Evolutionary conservation across 2,113 vertebrate species (phyloP), one percentile per base, ranked within the genome.

Genomic region (Chlorodrepanis virens): DNA sequence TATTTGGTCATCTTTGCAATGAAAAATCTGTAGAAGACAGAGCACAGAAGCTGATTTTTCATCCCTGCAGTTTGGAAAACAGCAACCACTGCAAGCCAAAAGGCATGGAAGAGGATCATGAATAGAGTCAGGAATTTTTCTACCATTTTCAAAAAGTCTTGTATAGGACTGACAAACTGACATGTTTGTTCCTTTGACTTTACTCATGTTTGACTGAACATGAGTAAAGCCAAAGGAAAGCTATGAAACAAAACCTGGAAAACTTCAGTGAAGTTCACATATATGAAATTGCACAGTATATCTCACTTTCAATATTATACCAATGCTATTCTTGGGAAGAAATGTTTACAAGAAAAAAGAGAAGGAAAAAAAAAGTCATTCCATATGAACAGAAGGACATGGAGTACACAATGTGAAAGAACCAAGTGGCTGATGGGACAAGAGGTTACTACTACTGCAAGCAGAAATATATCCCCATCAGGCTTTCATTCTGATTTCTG

Each of bases 221-320:
- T 29, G 12, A 35, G 22, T 83, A 74, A 93, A 75, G 64, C 33
- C 56, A 68, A 69, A 65, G 42, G 54, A 91, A 83, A 90, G 39
- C 37, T 35, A 61, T 80, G 75, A 97, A 64, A 91, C 25, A 69
- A 89, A 96, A 93, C 20, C 39, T 84, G 68, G 63, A 91, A 91
- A 94, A 86, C 59, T 65, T n/a, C 33, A 2, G 12, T 42, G 45
- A 96, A 93, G 47, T 67, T 61, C 16, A 33, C 39, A 78, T 23
- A 83, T 25, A 33, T 90, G 47, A 94, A 96, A 96, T 21, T 82
- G 29, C 42, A 54, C 35, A 47, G 33, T 21, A 14, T 69, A 61
- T 28, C 42, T 86, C 64, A 78, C 75, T 90, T 89, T 35, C 44
- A 85, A 14, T 42, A 52, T 60, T 68, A 94, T 64, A 53, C 21